These are phyloP conservation scores for Norana najaformis DNA, from an alignment of 2,888 invertebrate genomes.

Conservation along the genomic window DNA sequence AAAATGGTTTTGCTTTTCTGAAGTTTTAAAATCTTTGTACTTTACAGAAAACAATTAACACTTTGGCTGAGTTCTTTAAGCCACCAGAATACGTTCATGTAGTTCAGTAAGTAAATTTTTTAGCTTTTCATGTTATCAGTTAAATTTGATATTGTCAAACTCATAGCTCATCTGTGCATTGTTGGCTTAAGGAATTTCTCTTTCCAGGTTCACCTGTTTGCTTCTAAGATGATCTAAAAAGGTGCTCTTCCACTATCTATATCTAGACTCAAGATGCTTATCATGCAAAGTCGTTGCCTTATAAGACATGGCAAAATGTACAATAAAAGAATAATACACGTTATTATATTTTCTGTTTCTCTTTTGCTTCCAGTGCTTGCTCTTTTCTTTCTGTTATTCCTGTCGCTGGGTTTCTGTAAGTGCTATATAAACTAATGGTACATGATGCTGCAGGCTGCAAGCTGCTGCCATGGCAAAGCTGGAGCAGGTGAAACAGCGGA, in stretches of 20 bases:
- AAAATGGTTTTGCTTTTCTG: not conserved
- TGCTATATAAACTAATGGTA: not conserved
- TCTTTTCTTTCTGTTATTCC: not conserved
- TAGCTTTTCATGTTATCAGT: too few relatives aligned
- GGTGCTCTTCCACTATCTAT: not conserved
- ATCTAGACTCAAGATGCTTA: not conserved
- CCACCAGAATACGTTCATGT: slow-evolving; percentile 78
- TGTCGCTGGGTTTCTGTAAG: not conserved
- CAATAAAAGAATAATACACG: not conserved
- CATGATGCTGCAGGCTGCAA: slow-evolving; percentile 72
- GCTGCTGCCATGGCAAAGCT: slow-evolving; percentile 83
- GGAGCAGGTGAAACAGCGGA: slow-evolving; percentile 85
- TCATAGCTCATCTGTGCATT: not conserved
- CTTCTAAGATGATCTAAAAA: not conserved
- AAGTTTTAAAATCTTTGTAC: not conserved
- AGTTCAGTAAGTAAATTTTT: slow-evolving; percentile 77
- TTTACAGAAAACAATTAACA: slow-evolving; percentile 75
- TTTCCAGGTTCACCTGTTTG: not conserved
- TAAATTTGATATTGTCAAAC: not conserved
- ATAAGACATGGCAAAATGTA: not conserved
- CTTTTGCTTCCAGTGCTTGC: not conserved
- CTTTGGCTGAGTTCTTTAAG: slow-evolving; percentile 83
- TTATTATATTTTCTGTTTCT: not conserved
- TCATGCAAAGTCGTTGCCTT: not conserved
- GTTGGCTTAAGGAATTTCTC: not conserved